phyloP scores from a whole-genome alignment of 2,888 invertebrate genomes.

The Ophioninae sp. region DNA sequence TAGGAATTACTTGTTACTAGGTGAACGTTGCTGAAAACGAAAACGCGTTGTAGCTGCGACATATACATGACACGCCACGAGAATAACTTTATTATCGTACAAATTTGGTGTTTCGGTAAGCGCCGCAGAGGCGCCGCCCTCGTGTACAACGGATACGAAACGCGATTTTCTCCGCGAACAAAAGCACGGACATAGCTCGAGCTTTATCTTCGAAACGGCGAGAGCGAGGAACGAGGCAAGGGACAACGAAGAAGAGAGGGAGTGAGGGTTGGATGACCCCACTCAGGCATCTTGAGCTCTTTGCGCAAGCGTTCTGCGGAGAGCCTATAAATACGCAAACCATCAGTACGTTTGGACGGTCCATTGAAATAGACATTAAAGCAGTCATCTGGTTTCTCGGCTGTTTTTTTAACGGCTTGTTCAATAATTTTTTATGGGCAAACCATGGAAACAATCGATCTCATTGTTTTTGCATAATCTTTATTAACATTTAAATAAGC shows the following conservation, averaged over 20 bases:
- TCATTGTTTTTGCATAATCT: too few species aligned
- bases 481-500: too few species aligned
- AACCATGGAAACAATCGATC: too few species aligned
- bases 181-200: slow-evolving; percentile 20
- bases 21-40: too few species aligned
- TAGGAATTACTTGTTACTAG: too few species aligned
- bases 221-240: slow-evolving; percentile 9
- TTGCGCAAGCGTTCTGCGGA: slow-evolving; percentile 28
- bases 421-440: too few species aligned
- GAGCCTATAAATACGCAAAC: neutral
- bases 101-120: slow-evolving; percentile 46
- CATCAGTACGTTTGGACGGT: neutral
- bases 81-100: slow-evolving; percentile 54
- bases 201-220: slow-evolving; percentile 43
- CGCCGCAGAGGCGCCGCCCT: slow-evolving; percentile 24
- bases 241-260: neutral
- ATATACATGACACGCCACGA: neutral
- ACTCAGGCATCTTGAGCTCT: slow-evolving; percentile 27
- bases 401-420: too few species aligned
- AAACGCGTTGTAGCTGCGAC: too few species aligned
- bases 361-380: too few species aligned
- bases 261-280: neutral
- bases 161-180: slow-evolving; percentile 37
- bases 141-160: slow-evolving; percentile 30
- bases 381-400: too few species aligned